Evolutionary conservation across 2,113 vertebrate genomes (phyloP).

Genomic region (Callorhinus ursinus): DNA sequence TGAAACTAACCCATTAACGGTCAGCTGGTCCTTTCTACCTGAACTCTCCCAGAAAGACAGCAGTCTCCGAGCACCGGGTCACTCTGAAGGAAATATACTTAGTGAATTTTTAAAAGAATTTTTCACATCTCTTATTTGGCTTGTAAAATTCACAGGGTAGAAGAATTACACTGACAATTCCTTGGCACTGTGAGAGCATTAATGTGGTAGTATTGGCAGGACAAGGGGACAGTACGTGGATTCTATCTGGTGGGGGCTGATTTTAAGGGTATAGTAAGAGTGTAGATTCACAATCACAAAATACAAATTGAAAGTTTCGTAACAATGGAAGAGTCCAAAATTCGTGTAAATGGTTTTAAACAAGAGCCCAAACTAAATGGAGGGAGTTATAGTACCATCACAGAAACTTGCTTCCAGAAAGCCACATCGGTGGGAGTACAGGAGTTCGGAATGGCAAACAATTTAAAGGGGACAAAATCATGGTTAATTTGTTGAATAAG

Average conservation of each 20-base stretch:
- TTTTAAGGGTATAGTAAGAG: background rate
- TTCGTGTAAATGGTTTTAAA: background rate
- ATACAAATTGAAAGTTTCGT: background rate
- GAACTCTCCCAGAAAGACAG: background rate
- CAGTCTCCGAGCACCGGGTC: fast-evolving
- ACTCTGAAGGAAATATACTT: background rate
- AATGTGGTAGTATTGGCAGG: background rate
- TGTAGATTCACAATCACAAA: background rate
- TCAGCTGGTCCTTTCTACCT: background rate
- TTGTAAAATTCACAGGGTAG: slow-evolving; percentile 53
- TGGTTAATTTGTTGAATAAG: background rate
- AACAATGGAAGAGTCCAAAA: background rate
- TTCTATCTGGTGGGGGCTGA: background rate
- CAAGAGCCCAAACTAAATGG: background rate
- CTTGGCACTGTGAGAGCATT: background rate
- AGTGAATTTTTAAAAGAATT: background rate
- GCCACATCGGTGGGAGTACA: background rate
- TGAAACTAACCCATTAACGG: background rate
- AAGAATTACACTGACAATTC: background rate
- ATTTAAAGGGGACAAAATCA: background rate
- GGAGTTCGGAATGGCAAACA: background rate
- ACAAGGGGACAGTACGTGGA: background rate
- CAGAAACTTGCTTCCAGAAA: background rate
- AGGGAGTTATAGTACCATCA: background rate
- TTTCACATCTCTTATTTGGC: slow-evolving; percentile 35